Evolutionary conservation across 2,797 vertebrate species (phyloP).

Genomic region (Valencia hispanica): DNA sequence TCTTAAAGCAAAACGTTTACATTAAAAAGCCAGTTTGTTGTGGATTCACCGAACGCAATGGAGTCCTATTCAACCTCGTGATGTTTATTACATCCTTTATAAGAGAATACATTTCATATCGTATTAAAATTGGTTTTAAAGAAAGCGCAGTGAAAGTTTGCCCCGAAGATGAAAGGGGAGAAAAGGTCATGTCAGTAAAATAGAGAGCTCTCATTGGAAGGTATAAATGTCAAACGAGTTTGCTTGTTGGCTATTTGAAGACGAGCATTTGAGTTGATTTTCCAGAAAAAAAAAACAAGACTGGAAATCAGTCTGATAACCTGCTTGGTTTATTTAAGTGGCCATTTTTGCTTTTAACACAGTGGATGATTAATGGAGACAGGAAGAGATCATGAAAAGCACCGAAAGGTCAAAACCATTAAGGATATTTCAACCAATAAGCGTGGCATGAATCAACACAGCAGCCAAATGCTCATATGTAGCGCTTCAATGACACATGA

Average conservation of each 20-base stretch:
- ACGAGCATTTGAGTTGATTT: background rate
- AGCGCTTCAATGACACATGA: background rate
- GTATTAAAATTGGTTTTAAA: background rate
- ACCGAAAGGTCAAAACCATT: conserved; percentile 9
- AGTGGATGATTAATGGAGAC: background rate
- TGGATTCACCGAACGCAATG: background rate
- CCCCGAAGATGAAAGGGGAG: background rate
- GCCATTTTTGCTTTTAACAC: background rate
- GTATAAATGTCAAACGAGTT: conserved; percentile 3
- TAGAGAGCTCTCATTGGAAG: background rate
- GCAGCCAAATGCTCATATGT: background rate
- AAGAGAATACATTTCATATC: background rate
- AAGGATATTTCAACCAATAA: background rate
- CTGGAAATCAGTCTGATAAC: background rate
- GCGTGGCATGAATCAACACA: background rate
- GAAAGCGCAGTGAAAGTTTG: background rate
- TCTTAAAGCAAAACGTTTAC: background rate
- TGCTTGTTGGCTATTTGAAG: background rate
- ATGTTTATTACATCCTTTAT: background rate
- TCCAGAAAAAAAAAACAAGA: background rate
- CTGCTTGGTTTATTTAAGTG: background rate
- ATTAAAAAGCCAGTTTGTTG: background rate
- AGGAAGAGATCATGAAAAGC: background rate
- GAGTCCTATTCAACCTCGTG: background rate
- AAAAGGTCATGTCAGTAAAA: conserved; percentile 25